Percentiles rank a stretch among this genome's conserved stretches.
These are phyloP conservation scores for Zenarchopterus dispar DNA, from an alignment of 2,797 vertebrate species.

Conservation along the genomic window DNA sequence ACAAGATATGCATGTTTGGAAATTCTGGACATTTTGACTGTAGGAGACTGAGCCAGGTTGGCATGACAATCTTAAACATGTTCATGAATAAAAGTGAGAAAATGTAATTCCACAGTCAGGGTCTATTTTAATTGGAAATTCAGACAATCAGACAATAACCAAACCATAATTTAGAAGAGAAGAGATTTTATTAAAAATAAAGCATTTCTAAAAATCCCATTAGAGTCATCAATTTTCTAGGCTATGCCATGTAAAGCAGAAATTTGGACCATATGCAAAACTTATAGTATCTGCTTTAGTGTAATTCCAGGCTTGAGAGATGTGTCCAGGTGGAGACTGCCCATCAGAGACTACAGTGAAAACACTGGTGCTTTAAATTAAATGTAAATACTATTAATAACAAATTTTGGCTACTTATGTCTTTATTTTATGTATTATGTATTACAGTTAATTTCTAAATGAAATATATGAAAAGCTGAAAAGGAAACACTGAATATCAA, in stretches of 20 bases:
- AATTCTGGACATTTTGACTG: constrained; percentile 8
- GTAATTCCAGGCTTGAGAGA: too few relatives aligned
- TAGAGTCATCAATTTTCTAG: constrained; percentile 45
- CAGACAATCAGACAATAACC: constrained; percentile 19
- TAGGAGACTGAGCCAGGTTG: constrained; percentile 8
- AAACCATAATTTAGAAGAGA: constrained; percentile 27
- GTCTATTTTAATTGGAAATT: constrained; percentile 27
- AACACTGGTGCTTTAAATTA: constrained; percentile 10
- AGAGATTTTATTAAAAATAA: not conserved
- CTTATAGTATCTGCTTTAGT: constrained; percentile 37
- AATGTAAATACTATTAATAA: too few relatives aligned
- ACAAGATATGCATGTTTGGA: not conserved
- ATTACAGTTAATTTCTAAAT: too few relatives aligned
- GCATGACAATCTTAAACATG: not conserved
- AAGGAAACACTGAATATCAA: too few relatives aligned
- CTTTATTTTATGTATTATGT: too few relatives aligned
- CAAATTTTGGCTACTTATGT: too few relatives aligned
- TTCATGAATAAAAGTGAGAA: not conserved
- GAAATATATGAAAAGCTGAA: too few relatives aligned
- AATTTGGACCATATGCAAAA: constrained; percentile 63
- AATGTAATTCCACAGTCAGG: not conserved
- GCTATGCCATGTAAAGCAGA: constrained; percentile 36
- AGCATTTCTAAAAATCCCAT: too few relatives aligned
- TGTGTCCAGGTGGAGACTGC: constrained; percentile 20
- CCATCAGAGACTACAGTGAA: constrained; percentile 33